These are phyloP conservation scores for Catostomus latipinnis DNA, from an alignment of 2,797 vertebrate genomes.

Conservation along the genomic window DNA sequence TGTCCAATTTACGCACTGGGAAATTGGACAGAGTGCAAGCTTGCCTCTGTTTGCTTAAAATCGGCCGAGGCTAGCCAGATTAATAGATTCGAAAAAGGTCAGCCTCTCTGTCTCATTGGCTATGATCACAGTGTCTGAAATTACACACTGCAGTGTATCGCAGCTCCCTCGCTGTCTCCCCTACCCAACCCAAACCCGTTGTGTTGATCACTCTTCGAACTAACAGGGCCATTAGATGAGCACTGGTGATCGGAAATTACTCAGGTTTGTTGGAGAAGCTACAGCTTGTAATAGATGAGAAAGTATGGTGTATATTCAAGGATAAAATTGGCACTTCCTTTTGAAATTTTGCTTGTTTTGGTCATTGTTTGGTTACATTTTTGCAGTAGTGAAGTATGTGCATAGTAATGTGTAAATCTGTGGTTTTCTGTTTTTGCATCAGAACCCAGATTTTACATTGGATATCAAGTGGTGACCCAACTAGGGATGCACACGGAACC, in stretches of 20 bases:
- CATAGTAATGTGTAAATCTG: not conserved
- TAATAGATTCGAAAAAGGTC: slow-evolving; percentile 93
- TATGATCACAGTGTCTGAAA: slow-evolving; percentile 81
- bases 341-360: not conserved
- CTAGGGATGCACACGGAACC: not conserved
- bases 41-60: slow-evolving; percentile 92
- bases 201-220: slow-evolving; percentile 59
- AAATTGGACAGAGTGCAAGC: slow-evolving; percentile 88
- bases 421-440: not conserved
- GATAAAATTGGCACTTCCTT: slow-evolving; percentile 26
- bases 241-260: slow-evolving; percentile 56
- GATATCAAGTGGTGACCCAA: not conserved
- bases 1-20: slow-evolving; percentile 90
- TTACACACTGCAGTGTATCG: slow-evolving; percentile 72
- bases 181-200: not conserved
- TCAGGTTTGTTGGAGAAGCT: slow-evolving; percentile 39
- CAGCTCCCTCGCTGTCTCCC: slow-evolving; percentile 24
- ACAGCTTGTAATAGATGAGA: slow-evolving; percentile 41
- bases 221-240: slow-evolving; percentile 61
- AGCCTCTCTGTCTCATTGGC: slow-evolving; percentile 81
- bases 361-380: not conserved
- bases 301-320: slow-evolving; percentile 51
- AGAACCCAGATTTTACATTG: not conserved
- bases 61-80: slow-evolving; percentile 83
- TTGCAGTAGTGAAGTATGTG: not conserved